Percentiles rank a stretch among this genome's conserved stretches.
Conservation (phyloP, 2,797 vertebrate genomes). For the Discoglossus pictus region DNA sequence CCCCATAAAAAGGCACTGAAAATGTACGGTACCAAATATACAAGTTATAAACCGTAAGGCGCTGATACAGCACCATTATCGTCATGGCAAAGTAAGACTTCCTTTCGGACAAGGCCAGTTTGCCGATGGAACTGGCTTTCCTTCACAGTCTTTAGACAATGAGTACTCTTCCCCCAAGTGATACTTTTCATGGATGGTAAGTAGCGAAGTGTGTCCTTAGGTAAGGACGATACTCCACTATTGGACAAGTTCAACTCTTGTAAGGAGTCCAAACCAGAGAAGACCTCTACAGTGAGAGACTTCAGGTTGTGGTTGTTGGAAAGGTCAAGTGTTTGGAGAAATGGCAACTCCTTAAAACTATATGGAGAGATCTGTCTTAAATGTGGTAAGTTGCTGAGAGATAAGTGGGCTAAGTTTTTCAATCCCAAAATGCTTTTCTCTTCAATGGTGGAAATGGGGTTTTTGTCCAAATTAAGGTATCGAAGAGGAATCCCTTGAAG, state of each 20-base stretch:
- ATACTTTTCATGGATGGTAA: slow-evolving; percentile 88
- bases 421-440: slow-evolving; percentile 77
- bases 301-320: slow-evolving; percentile 81
- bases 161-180: slow-evolving; percentile 71
- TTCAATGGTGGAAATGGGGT: slow-evolving; percentile 74
- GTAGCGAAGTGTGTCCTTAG: slow-evolving; percentile 76
- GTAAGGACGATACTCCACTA: slow-evolving; percentile 75
- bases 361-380: slow-evolving; percentile 71
- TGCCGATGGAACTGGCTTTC: slow-evolving; percentile 87
- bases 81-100: slow-evolving; percentile 79
- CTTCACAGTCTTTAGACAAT: slow-evolving; percentile 85
- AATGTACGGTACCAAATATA: not conserved
- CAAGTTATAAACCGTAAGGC: slow-evolving; percentile 60
- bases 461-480: slow-evolving; percentile 86
- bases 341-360: slow-evolving; percentile 77
- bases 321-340: slow-evolving; percentile 88
- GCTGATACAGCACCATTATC: slow-evolving; percentile 50
- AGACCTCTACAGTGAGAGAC: slow-evolving; percentile 72
- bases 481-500: slow-evolving; percentile 81
- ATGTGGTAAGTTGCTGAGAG: slow-evolving; percentile 75
- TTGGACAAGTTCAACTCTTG: slow-evolving; percentile 89
- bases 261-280: slow-evolving; percentile 80
- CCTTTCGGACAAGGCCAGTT: slow-evolving; percentile 76
- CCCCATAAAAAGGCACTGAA: slow-evolving; percentile 66
- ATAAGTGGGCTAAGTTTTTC: slow-evolving; percentile 83